Evolutionary conservation across 2,888 invertebrate genomes (phyloP), one percentile per base, ranked within the genome.

Genomic region (Coremacera marginata): DNA sequence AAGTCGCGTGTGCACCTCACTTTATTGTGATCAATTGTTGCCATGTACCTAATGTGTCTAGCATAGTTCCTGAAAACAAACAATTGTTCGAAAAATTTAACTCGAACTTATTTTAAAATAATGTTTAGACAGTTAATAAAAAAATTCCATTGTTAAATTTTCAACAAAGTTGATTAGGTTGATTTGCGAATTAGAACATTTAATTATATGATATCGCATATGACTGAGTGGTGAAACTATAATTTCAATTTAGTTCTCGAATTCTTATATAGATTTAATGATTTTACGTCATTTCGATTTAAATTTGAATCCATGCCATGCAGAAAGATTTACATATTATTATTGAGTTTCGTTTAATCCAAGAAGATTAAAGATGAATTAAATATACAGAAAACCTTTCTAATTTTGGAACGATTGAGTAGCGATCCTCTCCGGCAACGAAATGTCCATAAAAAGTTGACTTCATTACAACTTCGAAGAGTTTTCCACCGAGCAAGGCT

Each of bases 381-480:
- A 73, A 37, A 67, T 11, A 22, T 2, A 71, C 14, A 76, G 25
- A 72, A 77, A 86, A 92, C 92, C 94, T 92, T 87, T 95, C 94
- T 82, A 98, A 92, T 73, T 94, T 94, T 31, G 98, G 97, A 83
- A 93, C 92, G 86, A 98, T 96, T 86, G 93, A 94, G 85, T 93
- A 91, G 88, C 95, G 94, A 89, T 97, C 95, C 88, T 98, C 96
- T 78, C 99, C 99, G 71, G 98, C 99, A 68, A 99, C 99, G 91
- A 99, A 99, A 90, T 99, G 99, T 16, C 99, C 99, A 90, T 99
- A 99, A 91, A 99, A 98, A 52, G 98, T 96, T 65, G 93, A 92
- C 90, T 96, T 97, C 97, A 99, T 98, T 80, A 97, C 82, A 80
- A 91, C 84, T 77, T 93, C 92, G 90, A 99, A 98, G 73, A 98